Conservation (phyloP, 2,113 vertebrate genomes). For the Chlamydotis undulata region DNA sequence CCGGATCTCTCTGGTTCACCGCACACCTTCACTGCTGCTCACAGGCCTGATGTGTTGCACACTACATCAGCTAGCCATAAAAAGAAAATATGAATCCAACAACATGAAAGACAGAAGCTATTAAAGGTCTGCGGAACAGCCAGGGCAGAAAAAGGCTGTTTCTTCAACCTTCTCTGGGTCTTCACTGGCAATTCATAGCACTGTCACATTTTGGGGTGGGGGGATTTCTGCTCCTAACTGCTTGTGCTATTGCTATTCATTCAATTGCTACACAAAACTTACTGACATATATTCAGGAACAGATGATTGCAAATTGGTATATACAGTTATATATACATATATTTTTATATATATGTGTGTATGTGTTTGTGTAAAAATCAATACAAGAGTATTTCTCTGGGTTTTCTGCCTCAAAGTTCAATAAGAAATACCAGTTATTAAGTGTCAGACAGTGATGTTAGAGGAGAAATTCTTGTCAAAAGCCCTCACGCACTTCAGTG, state of each 20-base stretch:
- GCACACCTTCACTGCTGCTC: neutral
- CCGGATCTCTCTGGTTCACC: neutral
- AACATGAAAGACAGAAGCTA: neutral
- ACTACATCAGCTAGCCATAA: neutral
- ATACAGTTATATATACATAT: rapidly evolving
- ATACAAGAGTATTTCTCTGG: neutral
- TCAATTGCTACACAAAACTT: neutral
- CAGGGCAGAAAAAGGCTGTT: neutral
- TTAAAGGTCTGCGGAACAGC: neutral
- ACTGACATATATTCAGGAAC: neutral
- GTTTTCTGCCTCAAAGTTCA: neutral
- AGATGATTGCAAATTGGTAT: neutral
- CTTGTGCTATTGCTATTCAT: neutral
- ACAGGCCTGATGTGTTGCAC: neutral
- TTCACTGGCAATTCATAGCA: neutral
- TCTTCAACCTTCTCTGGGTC: neutral
- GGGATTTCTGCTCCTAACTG: neutral
- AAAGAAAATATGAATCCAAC: neutral
- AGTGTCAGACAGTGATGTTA: neutral
- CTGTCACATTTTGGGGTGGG: neutral
- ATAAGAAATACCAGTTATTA: neutral
- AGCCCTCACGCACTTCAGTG: neutral
- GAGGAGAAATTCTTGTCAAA: neutral
- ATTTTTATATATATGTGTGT: too few relatives aligned
- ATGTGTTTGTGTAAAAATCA: neutral